phyloP scores from a whole-genome alignment of 2,113 vertebrate species.

The Paralichthys olivaceus region DNA sequence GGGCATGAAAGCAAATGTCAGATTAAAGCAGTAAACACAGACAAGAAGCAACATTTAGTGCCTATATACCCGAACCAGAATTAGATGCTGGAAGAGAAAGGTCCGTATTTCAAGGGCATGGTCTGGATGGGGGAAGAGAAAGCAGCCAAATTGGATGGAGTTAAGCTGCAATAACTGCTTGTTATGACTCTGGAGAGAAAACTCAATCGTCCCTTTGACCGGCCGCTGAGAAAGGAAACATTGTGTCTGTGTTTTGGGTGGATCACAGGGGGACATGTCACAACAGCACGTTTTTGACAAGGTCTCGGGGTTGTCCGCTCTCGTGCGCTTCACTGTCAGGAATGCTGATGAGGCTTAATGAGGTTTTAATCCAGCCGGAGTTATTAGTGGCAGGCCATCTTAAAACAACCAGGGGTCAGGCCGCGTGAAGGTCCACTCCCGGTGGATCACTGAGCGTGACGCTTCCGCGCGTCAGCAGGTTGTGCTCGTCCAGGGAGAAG shows the following conservation, averaged over 20 bases:
- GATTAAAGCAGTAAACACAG: constrained; percentile 45
- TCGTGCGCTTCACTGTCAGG: constrained; percentile 77
- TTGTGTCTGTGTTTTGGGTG: constrained; percentile 72
- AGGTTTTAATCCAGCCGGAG: constrained; percentile 73
- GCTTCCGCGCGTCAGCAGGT: constrained; percentile 32
- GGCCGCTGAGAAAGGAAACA: constrained; percentile 48
- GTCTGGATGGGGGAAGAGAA: constrained; percentile 23
- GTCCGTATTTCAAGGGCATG: constrained; percentile 34
- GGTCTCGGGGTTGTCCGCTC: constrained; percentile 78
- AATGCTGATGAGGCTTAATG: constrained; percentile 82
- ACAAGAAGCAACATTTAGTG: constrained; percentile 46
- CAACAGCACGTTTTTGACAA: constrained; percentile 82
- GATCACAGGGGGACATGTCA: constrained; percentile 81
- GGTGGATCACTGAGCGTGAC: constrained; percentile 60
- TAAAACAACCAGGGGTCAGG: constrained; percentile 76
- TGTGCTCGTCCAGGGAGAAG: constrained; percentile 1
- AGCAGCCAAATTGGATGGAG: constrained; percentile 51
- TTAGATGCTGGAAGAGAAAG: constrained; percentile 21
- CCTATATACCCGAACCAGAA: constrained; percentile 33
- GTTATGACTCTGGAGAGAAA: constrained; percentile 64
- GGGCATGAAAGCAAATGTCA: constrained; percentile 48
- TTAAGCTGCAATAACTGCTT: constrained; percentile 69
- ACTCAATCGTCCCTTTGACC: constrained; percentile 58
- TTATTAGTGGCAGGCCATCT: constrained; percentile 77
- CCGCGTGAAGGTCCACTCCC: constrained; percentile 41